Conservation (phyloP, 1,140 invertebrate genomes). For the Euglossa dilemma region DNA sequence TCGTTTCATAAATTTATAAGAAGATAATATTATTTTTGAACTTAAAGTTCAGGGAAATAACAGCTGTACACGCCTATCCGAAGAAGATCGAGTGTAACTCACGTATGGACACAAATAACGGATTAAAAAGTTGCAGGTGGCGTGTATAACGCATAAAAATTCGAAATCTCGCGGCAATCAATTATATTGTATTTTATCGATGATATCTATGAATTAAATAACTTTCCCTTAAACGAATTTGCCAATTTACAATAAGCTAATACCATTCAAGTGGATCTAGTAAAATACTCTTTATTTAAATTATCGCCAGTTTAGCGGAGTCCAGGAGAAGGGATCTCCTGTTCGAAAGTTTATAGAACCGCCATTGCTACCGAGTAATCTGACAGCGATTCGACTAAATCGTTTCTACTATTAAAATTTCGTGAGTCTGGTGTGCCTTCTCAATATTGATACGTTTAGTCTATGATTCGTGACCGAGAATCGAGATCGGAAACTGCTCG, state of each 20-base stretch:
- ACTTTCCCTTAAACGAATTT: neutral
- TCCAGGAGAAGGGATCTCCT: neutral
- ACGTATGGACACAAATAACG: neutral
- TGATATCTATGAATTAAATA: neutral
- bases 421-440: slow-evolving; percentile 35
- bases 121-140: slow-evolving; percentile 6
- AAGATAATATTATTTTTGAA: neutral
- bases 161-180: slow-evolving; percentile 32
- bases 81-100: neutral
- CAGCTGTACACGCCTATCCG: neutral
- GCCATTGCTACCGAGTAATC: slow-evolving; percentile 38
- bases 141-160: slow-evolving; percentile 7
- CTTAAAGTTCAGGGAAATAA: neutral
- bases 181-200: slow-evolving; percentile 12
- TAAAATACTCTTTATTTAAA: neutral
- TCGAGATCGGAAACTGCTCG: slow-evolving; percentile 18
- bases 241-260: neutral
- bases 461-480: slow-evolving; percentile 46
- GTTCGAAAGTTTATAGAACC: slow-evolving; percentile 34
- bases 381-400: slow-evolving; percentile 38
- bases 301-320: neutral
- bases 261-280: too few species aligned
- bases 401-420: slow-evolving; percentile 22
- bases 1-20: neutral
- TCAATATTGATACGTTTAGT: slow-evolving; percentile 29